Evolutionary conservation across 2,888 invertebrate genomes (phyloP), one percentile per base, ranked within the genome.

Genomic region (Lingula anatina): DNA sequence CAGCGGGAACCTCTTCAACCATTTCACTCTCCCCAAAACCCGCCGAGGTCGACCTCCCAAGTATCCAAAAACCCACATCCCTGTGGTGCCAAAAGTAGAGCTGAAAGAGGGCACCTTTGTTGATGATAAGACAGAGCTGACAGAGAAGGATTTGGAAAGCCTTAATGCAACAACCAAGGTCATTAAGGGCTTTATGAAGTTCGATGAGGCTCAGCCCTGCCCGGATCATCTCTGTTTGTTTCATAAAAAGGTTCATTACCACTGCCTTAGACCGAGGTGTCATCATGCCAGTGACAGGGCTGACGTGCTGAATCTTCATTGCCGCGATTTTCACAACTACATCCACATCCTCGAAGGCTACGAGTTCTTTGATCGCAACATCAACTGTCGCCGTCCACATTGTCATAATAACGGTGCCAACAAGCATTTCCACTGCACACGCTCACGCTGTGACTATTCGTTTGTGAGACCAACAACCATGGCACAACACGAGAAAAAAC

Each of bases 31-130:
- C n/a, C n/a, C n/a, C n/a, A n/a, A n/a, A n/a, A n/a, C n/a, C n/a
- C n/a, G n/a, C n/a, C 83, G 95, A 27, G 95, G 96, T 40, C 82
- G 96, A 54, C 96, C 96, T n/a, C 95, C 95, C 15, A 96, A 96
- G 80, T 95, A 95, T 75, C 84, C 71, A 2, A 64, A 64, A 50
- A 56, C 57, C 23, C 69, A 68, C 25, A 61, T 72, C 18, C 71
- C 73, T 1, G 50, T 60, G n/a, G 66, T 74, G 7, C 72, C 75
- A 1, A 73, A 72, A 53, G 65, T 71, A 7, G 64, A 68, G 25
- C 54, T 49, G 3, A 36, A 41, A 12, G 42, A 45, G n/a, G 44
- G 48, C 20, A 28, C 28, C 25, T 18, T 45, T 2, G 48, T 50
- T 44, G 45, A 38, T 31, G 31, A 9, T 31, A 31, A 31, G 31